Evolutionary conservation across 2,113 vertebrate species (phyloP).

Genomic region (Puffinus mauretanicus): DNA sequence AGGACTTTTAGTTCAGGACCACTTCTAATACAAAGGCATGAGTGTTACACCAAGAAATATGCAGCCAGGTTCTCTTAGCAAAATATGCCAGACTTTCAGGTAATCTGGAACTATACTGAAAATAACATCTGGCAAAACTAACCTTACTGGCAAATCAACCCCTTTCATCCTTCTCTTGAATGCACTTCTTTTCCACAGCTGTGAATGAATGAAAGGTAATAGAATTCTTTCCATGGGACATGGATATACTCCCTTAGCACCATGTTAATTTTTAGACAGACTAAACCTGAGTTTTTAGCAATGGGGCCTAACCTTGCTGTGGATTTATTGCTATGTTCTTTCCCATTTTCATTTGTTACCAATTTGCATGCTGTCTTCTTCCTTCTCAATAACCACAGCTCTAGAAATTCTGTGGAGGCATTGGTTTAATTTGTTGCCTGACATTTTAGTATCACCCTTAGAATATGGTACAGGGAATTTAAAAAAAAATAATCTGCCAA

Average conservation of each 20-base stretch:
- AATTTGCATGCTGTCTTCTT: neutral
- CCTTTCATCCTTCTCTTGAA: neutral
- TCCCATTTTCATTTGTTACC: neutral
- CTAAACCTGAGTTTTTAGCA: neutral
- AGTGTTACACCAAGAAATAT: neutral
- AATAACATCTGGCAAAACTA: neutral
- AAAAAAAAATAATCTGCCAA: neutral
- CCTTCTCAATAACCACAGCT: neutral
- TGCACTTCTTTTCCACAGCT: neutral
- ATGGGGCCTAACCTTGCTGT: neutral
- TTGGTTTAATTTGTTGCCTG: neutral
- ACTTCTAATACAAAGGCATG: neutral
- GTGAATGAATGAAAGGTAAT: neutral
- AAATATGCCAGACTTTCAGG: neutral
- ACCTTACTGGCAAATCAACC: neutral
- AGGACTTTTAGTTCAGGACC: neutral
- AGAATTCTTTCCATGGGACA: neutral
- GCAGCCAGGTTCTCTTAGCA: neutral
- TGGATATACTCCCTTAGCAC: neutral
- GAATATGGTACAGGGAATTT: neutral
- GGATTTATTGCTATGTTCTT: neutral
- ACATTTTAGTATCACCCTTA: neutral
- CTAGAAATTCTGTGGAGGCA: neutral
- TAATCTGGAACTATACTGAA: neutral
- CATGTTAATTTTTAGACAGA: neutral